Conservation (phyloP, 23 tunicate genomes). For the Styela plicata region DNA sequence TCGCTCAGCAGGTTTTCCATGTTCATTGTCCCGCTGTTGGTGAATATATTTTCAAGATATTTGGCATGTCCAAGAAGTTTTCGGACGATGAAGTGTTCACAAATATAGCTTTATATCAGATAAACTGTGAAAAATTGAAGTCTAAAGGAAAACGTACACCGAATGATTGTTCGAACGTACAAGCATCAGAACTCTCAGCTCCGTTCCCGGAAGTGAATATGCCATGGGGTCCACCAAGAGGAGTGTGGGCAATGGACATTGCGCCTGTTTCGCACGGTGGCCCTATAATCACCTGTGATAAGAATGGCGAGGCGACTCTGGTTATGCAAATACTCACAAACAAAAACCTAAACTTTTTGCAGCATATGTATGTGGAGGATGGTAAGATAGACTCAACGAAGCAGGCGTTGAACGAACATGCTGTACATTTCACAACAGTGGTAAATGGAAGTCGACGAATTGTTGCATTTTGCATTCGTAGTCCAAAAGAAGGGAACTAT, state of each 20-base stretch:
- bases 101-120: slow-evolving; percentile 58
- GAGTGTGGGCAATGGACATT: not conserved
- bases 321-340: slow-evolving; percentile 4
- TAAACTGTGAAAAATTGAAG: slow-evolving; percentile 44
- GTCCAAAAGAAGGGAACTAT: slow-evolving; percentile 44
- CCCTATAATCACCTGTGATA: slow-evolving; percentile 52
- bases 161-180: not conserved
- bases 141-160: slow-evolving; percentile 5
- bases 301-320: slow-evolving; percentile 49
- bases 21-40: slow-evolving; percentile 43
- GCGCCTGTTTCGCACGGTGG: slow-evolving; percentile 38
- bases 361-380: not conserved
- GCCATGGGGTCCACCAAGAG: slow-evolving; percentile 35
- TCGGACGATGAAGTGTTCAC: slow-evolving; percentile 52
- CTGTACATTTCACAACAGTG: slow-evolving; percentile 6
- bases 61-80: slow-evolving; percentile 47
- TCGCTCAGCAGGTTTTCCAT: slow-evolving; percentile 54
- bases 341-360: slow-evolving; percentile 1
- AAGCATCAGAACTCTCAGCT: slow-evolving; percentile 6
- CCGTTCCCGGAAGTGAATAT: slow-evolving; percentile 47
- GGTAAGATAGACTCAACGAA: not conserved
- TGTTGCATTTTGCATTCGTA: slow-evolving; percentile 35
- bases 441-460: not conserved
- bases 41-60: slow-evolving; percentile 48
- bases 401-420: not conserved